Percentiles rank a stretch among this genome's conserved stretches.
These are phyloP conservation scores for Drosophila pegasa DNA, from an alignment of 2,888 invertebrate genomes.

Conservation along the genomic window DNA sequence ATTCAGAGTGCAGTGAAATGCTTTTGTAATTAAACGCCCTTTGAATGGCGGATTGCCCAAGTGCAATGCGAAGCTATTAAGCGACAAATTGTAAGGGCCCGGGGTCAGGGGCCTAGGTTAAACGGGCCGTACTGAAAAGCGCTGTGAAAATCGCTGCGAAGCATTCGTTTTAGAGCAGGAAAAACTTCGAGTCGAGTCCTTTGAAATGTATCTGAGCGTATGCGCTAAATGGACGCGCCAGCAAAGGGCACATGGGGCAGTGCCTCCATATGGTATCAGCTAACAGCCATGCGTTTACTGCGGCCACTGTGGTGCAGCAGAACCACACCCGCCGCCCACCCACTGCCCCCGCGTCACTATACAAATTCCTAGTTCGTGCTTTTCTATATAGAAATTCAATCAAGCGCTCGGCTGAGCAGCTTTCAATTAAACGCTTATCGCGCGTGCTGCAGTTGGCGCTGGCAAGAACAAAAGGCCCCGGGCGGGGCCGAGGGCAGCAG, in stretches of 20 bases:
- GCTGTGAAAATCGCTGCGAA: constrained; percentile 23
- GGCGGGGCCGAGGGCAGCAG: neutral
- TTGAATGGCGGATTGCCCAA: constrained; percentile 7
- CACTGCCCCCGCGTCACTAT: constrained; percentile 2
- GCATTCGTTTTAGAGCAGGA: constrained; percentile 25
- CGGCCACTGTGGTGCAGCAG: constrained; percentile 16
- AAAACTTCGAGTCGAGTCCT: constrained; percentile 34
- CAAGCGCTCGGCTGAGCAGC: constrained; percentile 52
- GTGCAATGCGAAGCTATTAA: constrained; percentile 8
- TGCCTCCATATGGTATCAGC: constrained; percentile 30
- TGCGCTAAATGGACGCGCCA: constrained; percentile 19
- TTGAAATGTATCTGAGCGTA: constrained; percentile 59
- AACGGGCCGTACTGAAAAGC: constrained; percentile 41
- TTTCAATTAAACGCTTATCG: constrained; percentile 78
- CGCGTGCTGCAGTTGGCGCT: constrained; percentile 55
- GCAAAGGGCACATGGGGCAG: constrained; percentile 32
- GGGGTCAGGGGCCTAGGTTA: constrained; percentile 20
- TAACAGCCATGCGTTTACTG: constrained; percentile 19
- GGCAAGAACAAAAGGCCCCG: constrained; percentile 27
- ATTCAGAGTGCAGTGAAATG: constrained; percentile 28
- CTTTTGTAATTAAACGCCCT: constrained; percentile 36
- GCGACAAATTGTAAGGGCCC: neutral
- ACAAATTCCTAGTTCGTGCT: constrained; percentile 36
- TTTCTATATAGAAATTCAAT: constrained; percentile 68
- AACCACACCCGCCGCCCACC: neutral